Base-by-base conservation (phyloP, 2,113 vertebrate species). In the Scytalopus superciliaris region DNA sequence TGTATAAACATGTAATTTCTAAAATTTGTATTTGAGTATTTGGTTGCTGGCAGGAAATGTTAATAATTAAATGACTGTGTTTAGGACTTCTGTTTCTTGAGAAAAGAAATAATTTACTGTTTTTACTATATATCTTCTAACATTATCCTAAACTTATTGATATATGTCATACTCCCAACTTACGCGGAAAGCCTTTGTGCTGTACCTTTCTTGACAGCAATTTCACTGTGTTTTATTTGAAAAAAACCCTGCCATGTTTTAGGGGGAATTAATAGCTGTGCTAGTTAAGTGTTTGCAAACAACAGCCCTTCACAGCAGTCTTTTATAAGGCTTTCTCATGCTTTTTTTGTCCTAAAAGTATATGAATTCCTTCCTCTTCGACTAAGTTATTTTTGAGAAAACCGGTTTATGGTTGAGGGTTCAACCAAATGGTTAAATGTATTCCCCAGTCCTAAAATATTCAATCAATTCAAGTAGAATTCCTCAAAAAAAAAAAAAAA, bases 351-450 rank as follows among this genome's bases (percentile, higher is more conserved):
- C 73, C 16, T 59, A 27, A 86, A 59, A 56, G 15, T 42, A 67
- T 90, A 30, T 52, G 28, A 78, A 79, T 59, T 57, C 9, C 52
- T 74, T 15, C 40, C 10, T 70, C 27, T 94, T 55, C 56, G 14
- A 85, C 69, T 50, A 40, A 64, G 19, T n/a, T 68, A 8, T 27
- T 53, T 45, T 93, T 93, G 62, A 60, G 67, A 84, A 80, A 85
- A 75, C 28, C 56, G 77, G 22, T 55, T 83, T 67, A 86, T 64
- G 44, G 44, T 31, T 67, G 16, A 68, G 47, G 44, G 75, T 97
- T 89, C 53, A 90, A 18, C 22, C 72, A 95, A 96, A 89, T 57
- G 28, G 73, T 87, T 84, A 96, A 97, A 90, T 40, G n/a, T 63
- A 92, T 83, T 81, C 27, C 10, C 37, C 22, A 69, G 62, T 94